Base-by-base conservation (phyloP, 2,113 vertebrate genomes). In the Actenoides hombroni region DNA sequence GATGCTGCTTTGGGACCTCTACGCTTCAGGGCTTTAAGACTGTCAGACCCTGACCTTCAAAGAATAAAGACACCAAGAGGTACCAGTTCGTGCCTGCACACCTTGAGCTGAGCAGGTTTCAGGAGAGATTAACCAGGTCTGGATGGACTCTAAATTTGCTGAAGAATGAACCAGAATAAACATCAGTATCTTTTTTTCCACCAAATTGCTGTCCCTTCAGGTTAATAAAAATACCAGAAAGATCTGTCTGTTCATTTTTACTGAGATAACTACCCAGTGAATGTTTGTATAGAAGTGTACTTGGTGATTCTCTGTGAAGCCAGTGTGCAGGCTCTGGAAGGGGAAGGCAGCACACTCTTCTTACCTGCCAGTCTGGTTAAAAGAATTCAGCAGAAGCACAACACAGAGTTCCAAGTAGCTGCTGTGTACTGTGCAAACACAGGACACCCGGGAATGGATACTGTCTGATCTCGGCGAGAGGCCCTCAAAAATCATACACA, bases 241-340 rank as follows among this genome's bases (percentile, higher is more conserved):
- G 42, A n/a, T 64, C 16, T 11, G 48, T 26, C 59, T 35, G 35
- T 46, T 86, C 0, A 0, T 17, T 31, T 35, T 6, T 25, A 44
- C n/a, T 2, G 16, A 78, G 65, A 33, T 7, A 2, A 37, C 37
- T 14, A 42, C 21, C 8, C 3, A 1, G 60, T 33, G 64, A 39
- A 5, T 2, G 7, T 14, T 31, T 25, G 16, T 8, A 39, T 10
- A 6, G 20, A 26, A 9, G 25, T 16, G 10, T 2, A 10, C 10
- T 9, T 21, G 20, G 59, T 2, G 20, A 25, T 29, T 28, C 81
- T 49, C 65, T 33, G 19, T 5, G 5, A 35, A 59, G 83, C 4
- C 42, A 60, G 40, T 0, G 1, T 7, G 35, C 29, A 49, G 16
- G 46, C 51, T 71, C 60, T 28, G 37, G 37, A 26, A 60, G 29